Base-by-base conservation (phyloP, 2,113 vertebrate genomes). In the Eclectus roratus region DNA sequence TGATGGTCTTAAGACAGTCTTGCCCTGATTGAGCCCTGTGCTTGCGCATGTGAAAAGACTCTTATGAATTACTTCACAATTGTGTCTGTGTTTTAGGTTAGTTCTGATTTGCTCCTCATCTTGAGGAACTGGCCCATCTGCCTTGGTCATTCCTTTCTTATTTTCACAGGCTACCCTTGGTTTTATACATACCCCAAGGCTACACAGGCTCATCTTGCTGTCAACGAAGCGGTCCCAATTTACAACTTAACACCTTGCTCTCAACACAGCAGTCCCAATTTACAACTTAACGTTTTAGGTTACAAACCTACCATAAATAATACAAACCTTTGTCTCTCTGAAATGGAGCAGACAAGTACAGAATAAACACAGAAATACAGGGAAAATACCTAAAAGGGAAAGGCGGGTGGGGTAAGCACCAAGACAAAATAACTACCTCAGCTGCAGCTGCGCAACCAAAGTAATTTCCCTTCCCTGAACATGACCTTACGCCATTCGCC, bases 321-420 rank as follows among this genome's bases (percentile, higher is more conserved):
- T 9, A 23, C 13, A 19, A 12, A 2, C 5, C 37, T 28, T 44
- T 24, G 7, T 7, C 31, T 17, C 7, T 5, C 7, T 49, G 37
- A 65, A 77, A 31, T 7, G 9, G 25, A 80, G 24, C 56, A 47
- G 29, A 14, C 1, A 10, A 49, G 7, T 10, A 50, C 4, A 13
- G 17, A 39, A 18, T 9, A 64, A 14, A 28, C 16, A 19, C 9
- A 41, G 11, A 73, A 64, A 68, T 10, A 68, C 7, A 28, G 11
- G 6, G 5, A 63, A 3, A 52, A 28, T 11, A 63, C 1, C 0
- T 20, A 29, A 53, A n/a, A 31, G 6, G 11, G 24, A 74, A 43
- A 23, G 13, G n/a, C 28, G 43, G 5, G 6, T 3, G 53, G 10
- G 39, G n/a, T n/a, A 46, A 86, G 13, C 24, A 21, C 3, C 4